Percentiles rank a stretch among this genome's conserved stretches.
Evolutionary conservation across 64 coral and sea anemone genomes (phyloP).

Genomic region (Porites australiensis): DNA sequence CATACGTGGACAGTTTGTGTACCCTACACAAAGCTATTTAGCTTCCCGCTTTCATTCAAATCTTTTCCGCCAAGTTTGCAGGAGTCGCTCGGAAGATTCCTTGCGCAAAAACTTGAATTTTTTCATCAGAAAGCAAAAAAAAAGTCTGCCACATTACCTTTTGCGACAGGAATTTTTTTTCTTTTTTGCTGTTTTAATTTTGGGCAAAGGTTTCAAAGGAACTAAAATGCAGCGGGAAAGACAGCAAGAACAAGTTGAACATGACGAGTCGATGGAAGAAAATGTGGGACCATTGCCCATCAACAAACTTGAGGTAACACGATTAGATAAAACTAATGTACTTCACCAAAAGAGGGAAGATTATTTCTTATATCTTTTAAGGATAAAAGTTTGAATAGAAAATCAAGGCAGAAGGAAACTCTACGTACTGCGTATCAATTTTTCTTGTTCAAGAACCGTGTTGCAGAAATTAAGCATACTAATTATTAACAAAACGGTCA

Average conservation of each 20-base stretch:
- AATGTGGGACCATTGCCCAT: slow-evolving; percentile 79
- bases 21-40: not conserved
- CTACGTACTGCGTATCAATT: too few relatives aligned
- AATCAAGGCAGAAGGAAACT: too few relatives aligned
- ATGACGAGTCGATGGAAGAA: slow-evolving; percentile 82
- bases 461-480: too few relatives aligned
- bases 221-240: slow-evolving; percentile 54
- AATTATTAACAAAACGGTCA: too few relatives aligned
- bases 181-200: not conserved
- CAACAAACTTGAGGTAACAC: slow-evolving; percentile 84
- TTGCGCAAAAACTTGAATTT: not conserved
- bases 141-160: not conserved
- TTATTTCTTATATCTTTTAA: too few relatives aligned
- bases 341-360: too few relatives aligned
- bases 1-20: not conserved
- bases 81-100: not conserved
- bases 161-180: not conserved
- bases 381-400: too few relatives aligned
- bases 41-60: slow-evolving; percentile 80
- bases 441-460: too few relatives aligned
- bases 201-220: not conserved
- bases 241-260: slow-evolving; percentile 80
- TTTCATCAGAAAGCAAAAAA: too few relatives aligned
- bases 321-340: too few relatives aligned
- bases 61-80: not conserved